Evolutionary conservation across 2,113 vertebrate genomes (phyloP), one percentile per base, ranked within the genome.

Genomic region (Gobiocypris rarus): DNA sequence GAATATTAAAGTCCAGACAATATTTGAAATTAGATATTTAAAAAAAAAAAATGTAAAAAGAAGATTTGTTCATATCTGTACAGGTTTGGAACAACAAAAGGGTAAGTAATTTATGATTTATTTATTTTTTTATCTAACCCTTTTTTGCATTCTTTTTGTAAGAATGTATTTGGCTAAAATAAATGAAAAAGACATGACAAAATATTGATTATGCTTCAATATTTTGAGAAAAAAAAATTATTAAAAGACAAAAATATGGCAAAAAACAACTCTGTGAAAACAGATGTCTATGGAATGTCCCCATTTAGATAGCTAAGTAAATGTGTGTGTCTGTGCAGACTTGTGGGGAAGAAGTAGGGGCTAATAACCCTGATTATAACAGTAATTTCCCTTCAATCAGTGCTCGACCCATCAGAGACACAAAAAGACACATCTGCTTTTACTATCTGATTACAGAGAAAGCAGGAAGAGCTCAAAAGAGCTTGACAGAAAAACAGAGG

Each of bases 331-430:
- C 41, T 63, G 13, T 19, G 31, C 3, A 38, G 63, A 69, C 17
- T 41, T 59, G 74, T 38, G 58, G 17, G 48, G 24, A 22, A n/a
- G 59, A 61, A 24, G 34, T 31, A 63, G 34, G 28, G 26, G 54
- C 75, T 77, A 84, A 87, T 84, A 85, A 69, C 59, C 26, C 59
- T 86, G 82, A 80, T 83, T 81, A 86, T 84, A 75, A 84, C 17
- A 86, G 85, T 81, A 75, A 87, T 87, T 87, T 87, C 26, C 74
- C 82, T 84, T 81, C 82, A 84, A 69, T 86, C 85, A 81, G 34
- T 58, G 28, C 70, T 28, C 24, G 9, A 54, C 34, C 75, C 24
- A 31, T 41, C n/a, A 70, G 58, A 80, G 67, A 75, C 31, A 74
- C 28, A 77, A 75, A 71, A 61, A 41, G 41, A 76, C 56, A 69